Evolutionary conservation across 2,888 invertebrate species (phyloP).

Genomic region (Ornithoptera priamus): DNA sequence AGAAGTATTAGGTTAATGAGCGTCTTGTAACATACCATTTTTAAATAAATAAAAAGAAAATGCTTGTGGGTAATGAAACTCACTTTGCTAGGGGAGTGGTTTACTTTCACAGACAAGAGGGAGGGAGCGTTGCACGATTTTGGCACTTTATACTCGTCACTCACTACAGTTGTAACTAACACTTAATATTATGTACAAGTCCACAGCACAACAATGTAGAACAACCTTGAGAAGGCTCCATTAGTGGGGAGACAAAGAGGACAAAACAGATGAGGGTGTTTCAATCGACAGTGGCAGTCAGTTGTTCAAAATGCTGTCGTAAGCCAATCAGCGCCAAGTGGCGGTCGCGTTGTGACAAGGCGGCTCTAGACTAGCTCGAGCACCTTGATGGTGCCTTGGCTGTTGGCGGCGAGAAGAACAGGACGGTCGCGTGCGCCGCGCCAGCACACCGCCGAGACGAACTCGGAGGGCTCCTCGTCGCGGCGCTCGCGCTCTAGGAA

Average conservation of each 20-base stretch:
- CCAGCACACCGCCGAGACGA: constrained; percentile 98
- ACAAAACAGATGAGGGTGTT: too few relatives aligned
- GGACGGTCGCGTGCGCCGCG: constrained; percentile 85
- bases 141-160: too few relatives aligned
- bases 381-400: constrained; percentile 95
- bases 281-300: too few relatives aligned
- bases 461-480: constrained; percentile 93
- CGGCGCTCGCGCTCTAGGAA: constrained; percentile 89
- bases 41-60: too few relatives aligned
- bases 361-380: constrained; percentile 83
- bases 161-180: neutral
- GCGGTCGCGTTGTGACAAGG: neutral
- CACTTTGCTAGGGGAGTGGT: neutral
- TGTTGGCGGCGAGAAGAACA: constrained; percentile 94
- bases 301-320: too few relatives aligned
- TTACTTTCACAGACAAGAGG: constrained; percentile 1
- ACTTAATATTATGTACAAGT: constrained; percentile 2
- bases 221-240: too few relatives aligned
- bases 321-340: too few relatives aligned
- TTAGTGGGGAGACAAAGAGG: too few relatives aligned
- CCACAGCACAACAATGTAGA: neutral
- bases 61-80: neutral
- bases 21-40: too few relatives aligned
- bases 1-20: too few relatives aligned
- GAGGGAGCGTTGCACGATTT: neutral